Evolutionary conservation across 2,888 invertebrate genomes (phyloP).

Genomic region (Cataglyphis albicans): DNA sequence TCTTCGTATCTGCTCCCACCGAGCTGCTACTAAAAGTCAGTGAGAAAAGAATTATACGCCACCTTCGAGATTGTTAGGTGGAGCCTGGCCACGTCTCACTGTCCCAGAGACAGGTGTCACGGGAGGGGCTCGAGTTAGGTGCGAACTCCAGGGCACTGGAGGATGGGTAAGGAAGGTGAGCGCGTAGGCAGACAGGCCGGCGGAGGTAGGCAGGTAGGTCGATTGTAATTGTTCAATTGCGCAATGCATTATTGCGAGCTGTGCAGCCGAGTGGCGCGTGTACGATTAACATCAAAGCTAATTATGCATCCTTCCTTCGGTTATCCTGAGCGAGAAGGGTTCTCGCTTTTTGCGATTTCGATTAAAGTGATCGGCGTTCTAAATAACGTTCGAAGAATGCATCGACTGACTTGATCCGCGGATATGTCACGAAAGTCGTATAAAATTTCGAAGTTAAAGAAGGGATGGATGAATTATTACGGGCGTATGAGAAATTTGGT

Average conservation of each 20-base stretch:
- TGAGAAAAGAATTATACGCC: slow-evolving; percentile 26
- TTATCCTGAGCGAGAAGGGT: slow-evolving; percentile 11
- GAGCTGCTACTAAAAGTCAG: slow-evolving; percentile 3
- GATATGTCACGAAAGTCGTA: neutral
- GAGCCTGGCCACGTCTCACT: slow-evolving; percentile 38
- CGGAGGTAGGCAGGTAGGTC: slow-evolving; percentile 74
- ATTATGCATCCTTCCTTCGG: slow-evolving; percentile 76
- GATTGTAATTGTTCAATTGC: slow-evolving; percentile 80
- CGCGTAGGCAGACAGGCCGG: slow-evolving; percentile 59
- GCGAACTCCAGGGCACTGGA: slow-evolving; percentile 36
- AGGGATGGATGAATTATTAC: slow-evolving; percentile 18
- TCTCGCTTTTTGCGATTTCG: slow-evolving; percentile 36
- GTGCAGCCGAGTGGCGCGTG: slow-evolving; percentile 75
- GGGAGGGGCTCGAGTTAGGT: slow-evolving; percentile 61
- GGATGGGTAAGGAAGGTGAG: slow-evolving; percentile 56
- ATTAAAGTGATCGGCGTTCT: slow-evolving; percentile 17
- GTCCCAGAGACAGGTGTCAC: slow-evolving; percentile 52
- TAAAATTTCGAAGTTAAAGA: slow-evolving; percentile 10
- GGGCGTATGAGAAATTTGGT: neutral
- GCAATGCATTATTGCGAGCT: slow-evolving; percentile 77
- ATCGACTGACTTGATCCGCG: slow-evolving; percentile 20
- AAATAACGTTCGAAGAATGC: neutral
- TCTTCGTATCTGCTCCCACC: neutral
- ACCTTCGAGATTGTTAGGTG: slow-evolving; percentile 33
- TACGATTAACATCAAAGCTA: slow-evolving; percentile 83